These are phyloP conservation scores for Phalera bucephala DNA, from an alignment of 2,888 invertebrate species.

Conservation along the genomic window DNA sequence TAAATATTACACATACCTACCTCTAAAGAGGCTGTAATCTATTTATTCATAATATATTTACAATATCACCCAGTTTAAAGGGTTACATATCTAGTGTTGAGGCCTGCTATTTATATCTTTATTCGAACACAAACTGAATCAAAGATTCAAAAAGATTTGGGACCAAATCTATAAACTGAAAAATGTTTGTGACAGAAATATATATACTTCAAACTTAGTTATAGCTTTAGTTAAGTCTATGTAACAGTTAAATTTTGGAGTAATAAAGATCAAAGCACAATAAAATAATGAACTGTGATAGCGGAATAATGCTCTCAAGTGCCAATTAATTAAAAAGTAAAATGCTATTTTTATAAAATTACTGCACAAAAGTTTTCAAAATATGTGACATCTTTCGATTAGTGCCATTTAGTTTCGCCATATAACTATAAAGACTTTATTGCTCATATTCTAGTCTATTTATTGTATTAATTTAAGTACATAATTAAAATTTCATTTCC, in stretches of 20 bases:
- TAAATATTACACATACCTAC: too few relatives aligned
- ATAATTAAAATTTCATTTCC: slow-evolving; percentile 25
- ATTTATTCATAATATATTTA: slow-evolving; percentile 9
- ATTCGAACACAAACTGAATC: slow-evolving; percentile 38
- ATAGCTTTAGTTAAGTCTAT: slow-evolving; percentile 25
- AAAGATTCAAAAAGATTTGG: slow-evolving; percentile 51
- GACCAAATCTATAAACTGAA: slow-evolving; percentile 42
- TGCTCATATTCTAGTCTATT: slow-evolving; percentile 82
- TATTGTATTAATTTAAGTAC: slow-evolving; percentile 41
- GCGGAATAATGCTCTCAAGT: slow-evolving; percentile 56
- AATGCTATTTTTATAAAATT: slow-evolving; percentile 32
- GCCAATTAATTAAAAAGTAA: slow-evolving; percentile 47
- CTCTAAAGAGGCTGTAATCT: slow-evolving; percentile 39
- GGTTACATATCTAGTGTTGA: slow-evolving; percentile 10
- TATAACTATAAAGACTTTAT: slow-evolving; percentile 68
- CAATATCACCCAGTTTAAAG: slow-evolving; percentile 1
- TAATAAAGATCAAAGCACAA: slow-evolving; percentile 59
- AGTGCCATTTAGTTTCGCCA: slow-evolving; percentile 72
- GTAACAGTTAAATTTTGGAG: slow-evolving; percentile 35
- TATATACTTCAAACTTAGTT: slow-evolving; percentile 12
- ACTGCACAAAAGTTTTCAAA: slow-evolving; percentile 16
- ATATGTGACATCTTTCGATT: slow-evolving; percentile 32
- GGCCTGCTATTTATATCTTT: slow-evolving; percentile 24
- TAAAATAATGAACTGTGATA: slow-evolving; percentile 68
- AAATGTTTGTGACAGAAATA: slow-evolving; percentile 17